Conservation (phyloP, 2,113 vertebrate species). For the Herpailurus yagouaroundi region DNA sequence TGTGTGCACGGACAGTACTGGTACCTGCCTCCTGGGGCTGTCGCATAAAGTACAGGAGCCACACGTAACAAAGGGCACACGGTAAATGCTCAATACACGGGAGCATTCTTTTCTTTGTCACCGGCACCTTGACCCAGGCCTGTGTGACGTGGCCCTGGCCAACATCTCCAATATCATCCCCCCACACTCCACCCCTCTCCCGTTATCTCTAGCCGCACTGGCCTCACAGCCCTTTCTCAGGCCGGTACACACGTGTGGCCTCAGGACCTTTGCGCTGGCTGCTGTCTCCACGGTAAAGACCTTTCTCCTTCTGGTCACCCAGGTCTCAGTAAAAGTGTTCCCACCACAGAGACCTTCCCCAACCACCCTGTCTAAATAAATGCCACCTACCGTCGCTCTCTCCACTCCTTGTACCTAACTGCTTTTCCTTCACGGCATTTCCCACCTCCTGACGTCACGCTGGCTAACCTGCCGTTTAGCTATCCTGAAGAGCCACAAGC, state of each 20-base stretch:
- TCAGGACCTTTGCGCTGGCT: not conserved
- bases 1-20: not conserved
- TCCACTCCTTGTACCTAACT: not conserved
- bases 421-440: not conserved
- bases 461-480: not conserved
- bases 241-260: not conserved
- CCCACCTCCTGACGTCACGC: not conserved
- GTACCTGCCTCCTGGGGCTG: not conserved
- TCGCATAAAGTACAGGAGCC: not conserved
- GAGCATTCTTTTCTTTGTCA: not conserved
- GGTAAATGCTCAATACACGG: rapidly evolving
- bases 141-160: not conserved
- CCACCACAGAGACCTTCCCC: not conserved
- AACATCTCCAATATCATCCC: not conserved
- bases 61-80: rapidly evolving
- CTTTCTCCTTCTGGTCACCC: not conserved
- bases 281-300: not conserved
- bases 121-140: not conserved
- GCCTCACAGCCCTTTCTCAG: not conserved
- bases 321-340: not conserved
- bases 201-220: not conserved
- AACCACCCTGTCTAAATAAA: not conserved
- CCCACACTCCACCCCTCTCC: not conserved
- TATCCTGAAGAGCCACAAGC: not conserved
- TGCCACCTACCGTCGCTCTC: not conserved